Base-by-base conservation (phyloP, 2,888 invertebrate genomes). In the Zygogramma bicolorata region DNA sequence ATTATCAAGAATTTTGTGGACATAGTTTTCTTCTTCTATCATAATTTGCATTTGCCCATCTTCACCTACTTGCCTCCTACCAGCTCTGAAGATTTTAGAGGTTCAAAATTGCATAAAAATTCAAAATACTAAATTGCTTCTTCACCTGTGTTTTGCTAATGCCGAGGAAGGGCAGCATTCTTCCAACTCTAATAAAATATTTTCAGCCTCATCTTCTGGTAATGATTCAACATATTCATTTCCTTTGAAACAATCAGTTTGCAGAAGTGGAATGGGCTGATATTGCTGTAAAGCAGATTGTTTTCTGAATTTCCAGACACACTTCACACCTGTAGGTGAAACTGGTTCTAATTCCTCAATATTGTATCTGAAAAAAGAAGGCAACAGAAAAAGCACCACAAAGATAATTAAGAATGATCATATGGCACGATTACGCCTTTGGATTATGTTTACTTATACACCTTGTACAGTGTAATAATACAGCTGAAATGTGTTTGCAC, bases 401-500 rank as follows among this genome's bases (percentile, higher is more conserved):
- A 61, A 61, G 34, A 40, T 20, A 34, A 34, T 40, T 15, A 61
- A 38, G 22, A 61, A 40, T 61, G 61, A 61, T 34, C 34, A 61
- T 61, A 61, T 5, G 22, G 38, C 61, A 61, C 22, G 61, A 61
- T 61, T 8, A 40, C 61, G 61, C 38, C 40, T 61, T 34, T 61
- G 22, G 20, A 61, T 61, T 61, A 61, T 40, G 7, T 61, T 61
- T 61, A 34, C 61, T 58, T 58, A 58, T 27, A 58, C 58, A 46
- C 22, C 53, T 68, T 42, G 40, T 67, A 18, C 49, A 59, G 25
- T 38, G 42, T 13, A 67, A 49, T 25, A 70, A 20, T 18, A 65
- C 49, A 58, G 40, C 42, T 40, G 63, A 69, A 31, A 57, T 63
- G 42, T 57, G 63, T 63, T 69, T 63, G 63, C 57, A 68, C 29